Percentiles rank a stretch among this genome's conserved stretches.
Evolutionary conservation across 30 jellyfish, hydroid and myxozoan genomes (phyloP).

Genomic region (Euphysa ruthae): DNA sequence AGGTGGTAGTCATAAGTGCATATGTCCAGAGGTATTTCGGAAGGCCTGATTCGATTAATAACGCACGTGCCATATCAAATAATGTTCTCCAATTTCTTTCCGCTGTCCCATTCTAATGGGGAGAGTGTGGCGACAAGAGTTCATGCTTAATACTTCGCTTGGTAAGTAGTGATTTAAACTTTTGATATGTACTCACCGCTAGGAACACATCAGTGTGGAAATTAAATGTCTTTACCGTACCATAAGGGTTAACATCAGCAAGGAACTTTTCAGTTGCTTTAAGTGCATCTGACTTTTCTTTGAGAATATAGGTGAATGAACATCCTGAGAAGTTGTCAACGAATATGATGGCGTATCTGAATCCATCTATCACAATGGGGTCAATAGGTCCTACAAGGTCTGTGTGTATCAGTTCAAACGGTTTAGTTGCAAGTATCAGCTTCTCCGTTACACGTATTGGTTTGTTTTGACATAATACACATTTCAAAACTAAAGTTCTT

Average conservation of each 20-base stretch:
- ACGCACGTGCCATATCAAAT: conserved; percentile 65
- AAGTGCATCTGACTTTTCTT: conserved; percentile 37
- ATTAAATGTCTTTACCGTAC: conserved; percentile 40
- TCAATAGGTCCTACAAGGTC: conserved; percentile 51
- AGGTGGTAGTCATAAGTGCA: conserved; percentile 56
- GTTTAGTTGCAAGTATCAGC: conserved; percentile 42
- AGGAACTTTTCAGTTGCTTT: conserved; percentile 44
- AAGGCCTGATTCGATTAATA: conserved; percentile 26
- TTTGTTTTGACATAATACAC: conserved; percentile 19
- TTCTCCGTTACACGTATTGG: conserved; percentile 32
- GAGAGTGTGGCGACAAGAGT: conserved; percentile 42
- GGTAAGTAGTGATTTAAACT: conserved; percentile 8
- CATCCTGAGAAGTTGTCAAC: conserved; percentile 40
- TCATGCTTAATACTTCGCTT: conserved; percentile 36
- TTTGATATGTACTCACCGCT: conserved; percentile 25
- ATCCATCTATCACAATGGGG: conserved; percentile 40
- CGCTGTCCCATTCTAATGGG: conserved; percentile 80
- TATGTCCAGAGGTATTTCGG: conserved; percentile 56
- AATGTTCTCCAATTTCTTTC: conserved; percentile 61
- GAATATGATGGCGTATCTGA: conserved; percentile 32
- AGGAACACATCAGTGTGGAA: conserved; percentile 30
- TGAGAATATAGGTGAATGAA: conserved; percentile 25
- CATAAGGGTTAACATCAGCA: conserved; percentile 40
- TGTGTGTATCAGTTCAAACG: conserved; percentile 38
- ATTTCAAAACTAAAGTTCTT: conserved; percentile 32